Evolutionary conservation across 2,888 invertebrate genomes (phyloP), one percentile per base, ranked within the genome.

Genomic region (Smittia sp.): DNA sequence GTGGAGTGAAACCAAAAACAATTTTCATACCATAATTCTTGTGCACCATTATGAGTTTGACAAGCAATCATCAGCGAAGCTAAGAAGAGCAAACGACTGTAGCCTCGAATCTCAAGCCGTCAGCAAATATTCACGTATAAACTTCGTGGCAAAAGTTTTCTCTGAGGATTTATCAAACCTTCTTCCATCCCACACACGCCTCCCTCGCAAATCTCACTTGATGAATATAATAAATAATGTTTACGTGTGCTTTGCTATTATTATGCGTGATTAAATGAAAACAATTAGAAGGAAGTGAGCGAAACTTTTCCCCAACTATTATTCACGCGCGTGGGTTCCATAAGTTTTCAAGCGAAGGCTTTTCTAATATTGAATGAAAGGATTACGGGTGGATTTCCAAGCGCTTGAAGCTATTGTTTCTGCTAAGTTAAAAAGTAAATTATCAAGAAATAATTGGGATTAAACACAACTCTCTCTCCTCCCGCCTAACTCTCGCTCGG

Each of bases 181-280:
- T 58, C 58, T 4, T 58, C n/a, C 18, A 4, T 22, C 58, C 9
- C 22, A 18, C 58, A 22, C 22, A 13, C 22, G 58, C 58, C 58
- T 58, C 22, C 22, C 22, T 58, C 22, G 58, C 58, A 58, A 52
- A 62, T 62, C 24, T 62, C 62, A 62, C 62, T 62, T 62, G 62
- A 62, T 62, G 62, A 62, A 62, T 63, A 63, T 27, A 25, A 69
- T 69, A 69, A 69, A 69, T 69, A 54, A 46, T 69, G 52, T 69
- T 67, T 67, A 67, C 67, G 67, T 67, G 67, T 38, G 15, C 66
- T 63, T 22, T 66, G 67, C 67, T 39, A 67, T 67, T 67, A 67
- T 68, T 22, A 68, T 68, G 68, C 68, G 68, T 69, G 69, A 69
- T 69, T 69, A 54, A 69, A 41, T 54, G 69, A 69, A 69, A 69